Percentiles rank a stretch among this genome's conserved stretches.
Evolutionary conservation across 2,888 invertebrate genomes (phyloP).

Genomic region (Eupithecia subumbrata): DNA sequence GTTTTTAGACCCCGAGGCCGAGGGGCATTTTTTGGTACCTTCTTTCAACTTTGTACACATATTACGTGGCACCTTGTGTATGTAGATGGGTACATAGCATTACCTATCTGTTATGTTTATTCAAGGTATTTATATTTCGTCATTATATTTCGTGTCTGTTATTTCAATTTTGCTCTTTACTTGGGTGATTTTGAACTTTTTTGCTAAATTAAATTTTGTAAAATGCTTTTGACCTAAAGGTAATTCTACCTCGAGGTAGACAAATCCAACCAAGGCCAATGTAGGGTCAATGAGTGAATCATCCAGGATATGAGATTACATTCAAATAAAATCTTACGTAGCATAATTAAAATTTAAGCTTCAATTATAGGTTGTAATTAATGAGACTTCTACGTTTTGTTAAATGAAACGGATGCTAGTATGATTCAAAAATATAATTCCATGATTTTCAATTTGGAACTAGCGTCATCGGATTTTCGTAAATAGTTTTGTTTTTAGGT

Average conservation of each 20-base stretch:
- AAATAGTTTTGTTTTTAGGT: neutral
- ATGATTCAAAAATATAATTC: neutral
- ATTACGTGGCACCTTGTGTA: too few relatives aligned
- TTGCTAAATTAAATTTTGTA: neutral
- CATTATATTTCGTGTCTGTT: neutral
- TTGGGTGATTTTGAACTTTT: too few relatives aligned
- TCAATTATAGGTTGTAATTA: neutral
- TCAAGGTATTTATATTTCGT: neutral
- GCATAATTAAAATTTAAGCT: neutral
- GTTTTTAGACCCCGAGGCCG: too few relatives aligned
- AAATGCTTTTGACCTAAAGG: neutral
- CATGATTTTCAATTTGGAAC: slow-evolving; percentile 11
- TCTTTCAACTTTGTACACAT: too few relatives aligned
- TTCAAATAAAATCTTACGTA: slow-evolving; percentile 15
- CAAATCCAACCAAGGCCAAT: neutral
- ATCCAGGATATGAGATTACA: neutral
- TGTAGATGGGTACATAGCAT: too few relatives aligned
- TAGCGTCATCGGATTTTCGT: neutral
- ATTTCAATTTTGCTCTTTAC: neutral
- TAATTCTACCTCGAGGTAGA: neutral
- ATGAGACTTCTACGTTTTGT: slow-evolving; percentile 20
- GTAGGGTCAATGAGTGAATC: neutral
- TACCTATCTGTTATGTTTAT: neutral
- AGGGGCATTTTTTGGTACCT: too few relatives aligned
- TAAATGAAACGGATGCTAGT: slow-evolving; percentile 18